Conservation (phyloP, 2,113 vertebrate species). For the Psammodynastes pulverulentus region DNA sequence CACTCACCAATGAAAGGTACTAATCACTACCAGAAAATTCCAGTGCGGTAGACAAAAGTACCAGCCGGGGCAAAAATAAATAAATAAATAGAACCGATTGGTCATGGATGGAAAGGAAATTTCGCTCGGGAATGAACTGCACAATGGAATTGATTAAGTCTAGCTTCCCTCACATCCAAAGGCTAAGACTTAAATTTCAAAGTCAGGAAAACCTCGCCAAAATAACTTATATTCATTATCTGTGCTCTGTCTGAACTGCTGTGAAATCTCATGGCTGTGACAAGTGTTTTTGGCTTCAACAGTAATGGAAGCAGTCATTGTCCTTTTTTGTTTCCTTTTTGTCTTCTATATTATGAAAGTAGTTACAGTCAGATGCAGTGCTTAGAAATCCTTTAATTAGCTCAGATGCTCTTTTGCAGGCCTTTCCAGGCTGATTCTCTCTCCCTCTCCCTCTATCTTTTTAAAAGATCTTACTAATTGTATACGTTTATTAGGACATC, state of each 20-base stretch:
- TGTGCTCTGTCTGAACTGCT: constrained; percentile 59
- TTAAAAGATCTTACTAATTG: constrained; percentile 46
- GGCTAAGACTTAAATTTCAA: constrained; percentile 73
- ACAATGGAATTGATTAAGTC: constrained; percentile 79
- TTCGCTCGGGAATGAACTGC: constrained; percentile 64
- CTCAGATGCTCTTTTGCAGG: constrained; percentile 46
- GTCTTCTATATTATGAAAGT: constrained; percentile 33
- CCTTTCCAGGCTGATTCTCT: constrained; percentile 54
- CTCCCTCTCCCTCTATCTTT: background rate
- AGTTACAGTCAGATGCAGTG: constrained; percentile 42
- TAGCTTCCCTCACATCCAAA: constrained; percentile 54
- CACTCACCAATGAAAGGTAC: constrained; percentile 79
- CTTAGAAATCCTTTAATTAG: constrained; percentile 58
- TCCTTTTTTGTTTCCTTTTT: constrained; percentile 41
- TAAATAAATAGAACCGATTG: constrained; percentile 74
- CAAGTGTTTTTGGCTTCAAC: constrained; percentile 52
- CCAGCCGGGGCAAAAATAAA: constrained; percentile 68
- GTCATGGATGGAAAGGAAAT: constrained; percentile 75
- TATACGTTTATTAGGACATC: constrained; percentile 41
- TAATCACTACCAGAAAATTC: constrained; percentile 76
- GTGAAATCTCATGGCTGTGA: constrained; percentile 62
- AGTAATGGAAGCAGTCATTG: constrained; percentile 42
- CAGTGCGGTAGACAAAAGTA: constrained; percentile 76
- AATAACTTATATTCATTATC: constrained; percentile 73
- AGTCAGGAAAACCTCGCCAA: constrained; percentile 69